Conservation (phyloP, 2,888 invertebrate genomes). For the Nemapogon koenigi region DNA sequence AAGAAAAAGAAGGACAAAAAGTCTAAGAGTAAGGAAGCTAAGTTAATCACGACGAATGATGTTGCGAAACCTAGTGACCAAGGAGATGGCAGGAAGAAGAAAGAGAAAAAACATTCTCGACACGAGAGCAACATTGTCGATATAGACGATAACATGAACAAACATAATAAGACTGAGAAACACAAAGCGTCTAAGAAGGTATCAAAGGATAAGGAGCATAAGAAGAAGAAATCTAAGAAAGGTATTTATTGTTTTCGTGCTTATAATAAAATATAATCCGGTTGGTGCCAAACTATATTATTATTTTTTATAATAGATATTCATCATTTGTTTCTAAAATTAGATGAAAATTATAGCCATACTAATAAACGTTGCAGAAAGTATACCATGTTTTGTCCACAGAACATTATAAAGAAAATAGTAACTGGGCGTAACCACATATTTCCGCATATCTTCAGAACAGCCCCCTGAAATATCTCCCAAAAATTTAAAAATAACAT, state of each 20-base stretch:
- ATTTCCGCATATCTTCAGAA: too few species aligned
- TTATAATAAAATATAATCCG: too few species aligned
- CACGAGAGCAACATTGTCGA: constrained; percentile 21
- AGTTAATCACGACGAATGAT: constrained; percentile 31
- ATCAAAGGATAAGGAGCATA: constrained; percentile 4
- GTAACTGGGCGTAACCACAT: too few species aligned
- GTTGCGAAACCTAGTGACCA: constrained; percentile 24
- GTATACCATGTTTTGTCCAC: too few species aligned
- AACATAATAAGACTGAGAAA: constrained; percentile 52
- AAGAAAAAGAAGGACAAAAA: constrained; percentile 52
- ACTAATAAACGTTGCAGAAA: too few species aligned
- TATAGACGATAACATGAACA: constrained; percentile 20
- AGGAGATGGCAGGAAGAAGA: constrained; percentile 23
- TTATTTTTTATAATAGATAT: too few species aligned
- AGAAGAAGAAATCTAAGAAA: constrained; percentile 48
- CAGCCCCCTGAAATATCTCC: too few species aligned
- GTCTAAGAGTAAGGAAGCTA: constrained; percentile 37
- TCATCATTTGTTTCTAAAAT: too few species aligned
- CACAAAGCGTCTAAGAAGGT: constrained; percentile 56
- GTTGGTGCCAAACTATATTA: too few species aligned
- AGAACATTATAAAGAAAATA: too few species aligned
- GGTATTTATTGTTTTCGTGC: constrained; percentile 30
- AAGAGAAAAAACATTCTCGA: constrained; percentile 39
- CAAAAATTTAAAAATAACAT: too few species aligned
- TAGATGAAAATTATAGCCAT: too few species aligned